These are phyloP conservation scores for Strigops habroptila DNA, from an alignment of 2,113 vertebrate species.

Conservation along the genomic window DNA sequence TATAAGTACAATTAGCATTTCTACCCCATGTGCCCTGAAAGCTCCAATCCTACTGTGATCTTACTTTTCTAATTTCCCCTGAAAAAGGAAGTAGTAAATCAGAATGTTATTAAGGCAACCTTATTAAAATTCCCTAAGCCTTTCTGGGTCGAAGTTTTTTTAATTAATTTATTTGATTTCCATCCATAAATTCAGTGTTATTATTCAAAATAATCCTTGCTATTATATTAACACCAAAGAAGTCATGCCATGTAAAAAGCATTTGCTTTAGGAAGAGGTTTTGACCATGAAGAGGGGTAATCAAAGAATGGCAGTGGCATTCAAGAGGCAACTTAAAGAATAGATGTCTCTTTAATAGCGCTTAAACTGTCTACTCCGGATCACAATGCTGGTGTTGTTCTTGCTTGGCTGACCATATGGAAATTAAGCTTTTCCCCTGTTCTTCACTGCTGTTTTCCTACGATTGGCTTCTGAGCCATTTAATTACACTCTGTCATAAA, in stretches of 20 bases:
- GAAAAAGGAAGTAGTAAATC: slow-evolving; percentile 4
- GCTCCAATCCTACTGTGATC: background rate
- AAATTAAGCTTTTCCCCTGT: slow-evolving; percentile 49
- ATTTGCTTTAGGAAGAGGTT: background rate
- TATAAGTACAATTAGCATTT: background rate
- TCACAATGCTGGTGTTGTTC: slow-evolving; percentile 53
- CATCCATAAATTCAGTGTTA: background rate
- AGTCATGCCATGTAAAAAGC: background rate
- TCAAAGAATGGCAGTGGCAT: slow-evolving; percentile 4
- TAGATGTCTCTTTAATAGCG: slow-evolving; percentile 6
- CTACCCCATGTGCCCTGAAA: background rate
- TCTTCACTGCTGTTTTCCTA: slow-evolving; percentile 32
- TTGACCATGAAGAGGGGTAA: slow-evolving; percentile 33
- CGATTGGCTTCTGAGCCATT: slow-evolving; percentile 51
- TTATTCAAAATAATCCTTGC: background rate
- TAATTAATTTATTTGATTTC: slow-evolving; percentile 25
- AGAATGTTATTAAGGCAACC: background rate
- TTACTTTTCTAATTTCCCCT: background rate
- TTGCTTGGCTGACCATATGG: slow-evolving; percentile 67
- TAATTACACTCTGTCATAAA: slow-evolving; percentile 69
- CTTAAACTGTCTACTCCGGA: slow-evolving; percentile 28
- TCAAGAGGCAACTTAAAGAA: background rate
- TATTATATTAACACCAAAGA: slow-evolving; percentile 1
- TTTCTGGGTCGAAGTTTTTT: background rate
- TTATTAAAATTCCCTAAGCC: background rate